Base-by-base conservation (phyloP, 1,140 invertebrate species). In the Drosophila eugracilis region DNA sequence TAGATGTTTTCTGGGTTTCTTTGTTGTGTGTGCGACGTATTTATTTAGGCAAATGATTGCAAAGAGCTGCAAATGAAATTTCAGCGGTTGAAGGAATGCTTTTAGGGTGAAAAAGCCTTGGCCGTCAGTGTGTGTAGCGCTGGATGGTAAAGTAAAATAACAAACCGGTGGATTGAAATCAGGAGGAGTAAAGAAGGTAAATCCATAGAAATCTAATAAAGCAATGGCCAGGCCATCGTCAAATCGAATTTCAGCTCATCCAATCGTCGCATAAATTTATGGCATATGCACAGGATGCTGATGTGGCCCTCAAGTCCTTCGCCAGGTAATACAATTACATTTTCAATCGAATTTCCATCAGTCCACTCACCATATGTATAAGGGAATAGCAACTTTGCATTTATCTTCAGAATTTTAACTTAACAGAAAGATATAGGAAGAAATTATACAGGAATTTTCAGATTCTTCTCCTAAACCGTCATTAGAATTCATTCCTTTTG, bases 191-290 rank as follows among this genome's bases (percentile, higher is more conserved):
- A n/a, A n/a, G 10, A 58, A 53, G 45, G 42, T 34, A 65, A 72
- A 55, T 77, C 55, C 63, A 54, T 78, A 77, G 73, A 81, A 86
- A 86, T 88, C 74, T 55, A 86, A 86, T 86, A 86, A 78, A 44
- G 32, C 37, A n/a, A n/a, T n/a, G 52, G 34, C 48, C 57, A 50
- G 69, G 50, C 60, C 54, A 81, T 78, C 75, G 60, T 4, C 30
- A 83, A 88, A 88, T 88, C 78, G 80, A 88, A 88, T 88, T 41
- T 42, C 44, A 76, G 78, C 78, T 72, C 75, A 78, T 60, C 78
- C 83, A 88, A 86, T 83, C 83, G 83, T 83, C 58, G 74, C 74
- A 83, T 72, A 69, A 88, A 88, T 78, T 66, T 75, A 83, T 86
- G 78, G 66, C 78, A 88, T 75, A 67, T 88, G 77, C 24, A 80